Percentiles rank a stretch among this genome's conserved stretches.
phyloP scores from a whole-genome alignment of 2,113 vertebrate species.

The Lota lota region DNA sequence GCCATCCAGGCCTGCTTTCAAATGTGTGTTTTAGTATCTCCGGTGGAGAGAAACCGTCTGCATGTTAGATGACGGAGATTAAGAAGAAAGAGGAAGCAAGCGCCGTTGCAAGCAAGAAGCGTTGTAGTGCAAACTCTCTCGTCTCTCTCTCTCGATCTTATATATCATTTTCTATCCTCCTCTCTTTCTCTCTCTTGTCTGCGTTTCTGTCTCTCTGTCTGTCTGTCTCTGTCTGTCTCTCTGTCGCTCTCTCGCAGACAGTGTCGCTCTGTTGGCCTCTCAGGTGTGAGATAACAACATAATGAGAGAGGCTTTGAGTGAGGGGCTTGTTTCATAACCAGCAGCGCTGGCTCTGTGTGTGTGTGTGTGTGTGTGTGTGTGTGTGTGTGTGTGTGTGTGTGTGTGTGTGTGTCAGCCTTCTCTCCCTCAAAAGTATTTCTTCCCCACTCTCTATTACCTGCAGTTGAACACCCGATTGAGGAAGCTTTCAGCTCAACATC shows the following conservation, averaged over 20 bases:
- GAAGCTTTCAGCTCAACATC: too few species aligned
- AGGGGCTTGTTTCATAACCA: conserved; percentile 34
- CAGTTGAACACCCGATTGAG: too few species aligned
- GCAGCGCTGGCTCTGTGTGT: too few species aligned
- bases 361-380: too few species aligned
- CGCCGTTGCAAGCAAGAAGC: too few species aligned
- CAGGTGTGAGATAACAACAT: conserved; percentile 61
- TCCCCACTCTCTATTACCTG: too few species aligned
- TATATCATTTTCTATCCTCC: not conserved
- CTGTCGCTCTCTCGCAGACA: not conserved
- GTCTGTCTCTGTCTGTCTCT: not conserved
- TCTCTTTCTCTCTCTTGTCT: not conserved
- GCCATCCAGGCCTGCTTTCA: conserved; percentile 11
- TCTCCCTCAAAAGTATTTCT: conserved; percentile 13
- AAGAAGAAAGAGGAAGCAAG: too few species aligned
- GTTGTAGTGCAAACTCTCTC: too few species aligned
- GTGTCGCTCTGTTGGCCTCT: conserved; percentile 41
- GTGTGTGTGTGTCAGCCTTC: not conserved
- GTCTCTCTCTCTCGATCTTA: not conserved
- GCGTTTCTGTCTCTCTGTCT: not conserved
- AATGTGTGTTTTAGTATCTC: conserved; percentile 13
- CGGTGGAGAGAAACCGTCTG: too few species aligned
- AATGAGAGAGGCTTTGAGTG: conserved; percentile 43
- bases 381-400: too few species aligned
- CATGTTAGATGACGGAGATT: too few species aligned